Evolutionary conservation across 2,113 vertebrate genomes (phyloP).

Genomic region (Cyprinus carpio): DNA sequence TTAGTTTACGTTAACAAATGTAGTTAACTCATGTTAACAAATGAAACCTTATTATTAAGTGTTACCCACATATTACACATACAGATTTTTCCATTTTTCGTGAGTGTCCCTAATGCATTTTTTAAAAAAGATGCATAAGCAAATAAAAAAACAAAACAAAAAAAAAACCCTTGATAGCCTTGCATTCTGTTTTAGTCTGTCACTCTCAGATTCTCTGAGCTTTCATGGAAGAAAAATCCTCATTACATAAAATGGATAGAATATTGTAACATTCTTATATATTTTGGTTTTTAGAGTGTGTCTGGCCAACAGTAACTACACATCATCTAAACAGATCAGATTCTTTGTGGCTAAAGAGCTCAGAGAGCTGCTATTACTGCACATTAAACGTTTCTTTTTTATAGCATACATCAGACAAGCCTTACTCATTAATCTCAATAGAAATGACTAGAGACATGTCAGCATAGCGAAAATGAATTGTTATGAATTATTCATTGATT

Average conservation of each 20-base stretch:
- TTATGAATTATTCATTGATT: constrained; percentile 62
- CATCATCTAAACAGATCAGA: not conserved
- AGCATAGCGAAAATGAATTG: constrained; percentile 47
- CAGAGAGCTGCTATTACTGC: no score
- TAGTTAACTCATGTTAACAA: no score
- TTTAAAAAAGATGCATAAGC: no score
- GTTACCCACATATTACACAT: no score
- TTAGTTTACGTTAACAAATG: no score
- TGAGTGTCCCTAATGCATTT: no score
- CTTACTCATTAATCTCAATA: constrained; percentile 63
- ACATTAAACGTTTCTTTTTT: constrained; percentile 1
- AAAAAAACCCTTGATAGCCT: no score
- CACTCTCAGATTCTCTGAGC: not conserved
- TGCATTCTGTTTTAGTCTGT: no score
- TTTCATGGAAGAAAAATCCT: not conserved
- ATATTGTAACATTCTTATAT: not conserved
- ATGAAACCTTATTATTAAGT: no score
- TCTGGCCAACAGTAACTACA: not conserved
- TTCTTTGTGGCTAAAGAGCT: not conserved
- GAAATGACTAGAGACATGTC: constrained; percentile 36
- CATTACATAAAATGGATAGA: not conserved
- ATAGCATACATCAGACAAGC: constrained; percentile 8
- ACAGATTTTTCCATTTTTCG: no score
- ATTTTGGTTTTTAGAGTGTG: not conserved
- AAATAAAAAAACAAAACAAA: no score